A percentile compares a stretch with the other conserved stretches of the same genome.
phyloP scores from a whole-genome alignment of 2,888 invertebrate genomes.

The Himalopsyche anomala region DNA sequence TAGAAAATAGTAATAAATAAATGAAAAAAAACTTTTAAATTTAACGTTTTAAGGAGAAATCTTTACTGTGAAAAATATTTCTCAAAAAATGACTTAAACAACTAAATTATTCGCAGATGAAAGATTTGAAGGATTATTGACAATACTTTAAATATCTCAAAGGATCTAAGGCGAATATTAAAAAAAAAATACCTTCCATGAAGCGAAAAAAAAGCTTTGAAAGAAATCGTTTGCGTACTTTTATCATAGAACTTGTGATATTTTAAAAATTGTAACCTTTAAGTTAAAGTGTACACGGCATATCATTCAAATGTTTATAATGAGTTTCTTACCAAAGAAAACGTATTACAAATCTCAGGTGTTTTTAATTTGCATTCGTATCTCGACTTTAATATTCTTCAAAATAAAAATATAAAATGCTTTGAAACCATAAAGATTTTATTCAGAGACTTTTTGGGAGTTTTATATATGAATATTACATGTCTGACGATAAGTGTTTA shows the following conservation, averaged over 20 bases:
- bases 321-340: conserved; percentile 18
- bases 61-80: too few relatives aligned
- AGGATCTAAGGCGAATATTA: background rate
- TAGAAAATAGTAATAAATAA: too few relatives aligned
- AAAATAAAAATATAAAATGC: background rate
- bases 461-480: too few relatives aligned
- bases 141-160: background rate
- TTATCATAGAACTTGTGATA: background rate
- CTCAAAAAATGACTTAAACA: too few relatives aligned
- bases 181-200: background rate
- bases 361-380: conserved; percentile 12
- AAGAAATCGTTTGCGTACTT: background rate
- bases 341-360: background rate
- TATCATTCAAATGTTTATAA: conserved; percentile 27
- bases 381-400: conserved; percentile 1
- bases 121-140: background rate
- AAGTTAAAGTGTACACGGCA: conserved; percentile 7
- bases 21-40: too few relatives aligned
- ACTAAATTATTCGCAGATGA: too few relatives aligned
- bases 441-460: too few relatives aligned
- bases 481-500: too few relatives aligned
- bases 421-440: background rate
- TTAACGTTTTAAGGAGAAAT: too few relatives aligned
- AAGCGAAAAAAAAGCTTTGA: background rate
- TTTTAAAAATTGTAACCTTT: background rate